phyloP scores from a whole-genome alignment of 2,797 vertebrate species.

The Fratercula arctica region DNA sequence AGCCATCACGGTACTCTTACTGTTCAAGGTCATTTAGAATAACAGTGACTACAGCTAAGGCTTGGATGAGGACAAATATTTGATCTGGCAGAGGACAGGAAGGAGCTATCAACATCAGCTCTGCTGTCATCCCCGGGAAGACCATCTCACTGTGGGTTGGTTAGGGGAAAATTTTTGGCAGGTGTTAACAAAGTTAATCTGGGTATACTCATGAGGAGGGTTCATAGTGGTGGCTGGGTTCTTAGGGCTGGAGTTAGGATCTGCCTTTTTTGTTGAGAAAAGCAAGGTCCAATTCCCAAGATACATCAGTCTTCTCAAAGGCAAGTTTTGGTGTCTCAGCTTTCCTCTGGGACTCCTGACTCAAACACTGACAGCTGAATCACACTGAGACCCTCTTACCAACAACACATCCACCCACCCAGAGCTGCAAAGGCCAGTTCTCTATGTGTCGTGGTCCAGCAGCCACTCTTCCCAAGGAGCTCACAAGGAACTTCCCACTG shows the following conservation, averaged over 20 bases:
- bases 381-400: background rate
- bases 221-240: background rate
- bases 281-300: background rate
- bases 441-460: background rate
- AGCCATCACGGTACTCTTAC: fast-evolving
- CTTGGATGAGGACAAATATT: background rate
- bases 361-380: background rate
- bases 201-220: background rate
- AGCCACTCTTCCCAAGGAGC: background rate
- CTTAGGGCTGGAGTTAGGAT: background rate
- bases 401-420: background rate
- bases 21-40: background rate
- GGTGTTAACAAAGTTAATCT: background rate
- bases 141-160: fast-evolving
- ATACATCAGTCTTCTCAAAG: background rate
- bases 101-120: background rate
- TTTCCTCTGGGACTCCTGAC: background rate
- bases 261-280: background rate
- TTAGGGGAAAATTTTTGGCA: background rate
- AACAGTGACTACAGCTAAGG: background rate
- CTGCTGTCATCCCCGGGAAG: background rate
- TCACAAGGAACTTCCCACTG: background rate
- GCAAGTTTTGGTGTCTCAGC: background rate
- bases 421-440: background rate
- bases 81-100: background rate